Percentiles rank a stretch among this genome's conserved stretches.
phyloP scores from a whole-genome alignment of 2,797 vertebrate genomes.

The Varecia variegata region DNA sequence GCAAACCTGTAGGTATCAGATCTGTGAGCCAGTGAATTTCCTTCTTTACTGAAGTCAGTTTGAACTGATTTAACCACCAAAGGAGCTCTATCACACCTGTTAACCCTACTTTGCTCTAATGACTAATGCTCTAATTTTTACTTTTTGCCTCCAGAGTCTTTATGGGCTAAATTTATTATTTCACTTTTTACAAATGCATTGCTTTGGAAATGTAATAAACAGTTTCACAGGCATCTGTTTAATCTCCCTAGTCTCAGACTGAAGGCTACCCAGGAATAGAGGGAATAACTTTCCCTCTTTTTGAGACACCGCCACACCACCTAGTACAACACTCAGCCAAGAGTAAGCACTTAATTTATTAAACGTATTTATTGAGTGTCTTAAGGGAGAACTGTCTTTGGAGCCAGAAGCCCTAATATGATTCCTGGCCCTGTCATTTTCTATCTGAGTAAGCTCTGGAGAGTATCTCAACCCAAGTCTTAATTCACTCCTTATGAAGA shows the following conservation, averaged over 20 bases:
- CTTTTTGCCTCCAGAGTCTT: background rate
- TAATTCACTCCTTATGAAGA: background rate
- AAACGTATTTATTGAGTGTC: conserved; percentile 21
- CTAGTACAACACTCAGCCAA: background rate
- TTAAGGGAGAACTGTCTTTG: background rate
- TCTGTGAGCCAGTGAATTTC: background rate
- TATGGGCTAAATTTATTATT: background rate
- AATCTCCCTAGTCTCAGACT: background rate
- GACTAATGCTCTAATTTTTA: background rate
- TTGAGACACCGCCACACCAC: background rate
- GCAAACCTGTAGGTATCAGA: background rate
- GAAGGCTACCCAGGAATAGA: background rate
- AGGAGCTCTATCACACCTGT: background rate
- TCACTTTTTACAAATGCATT: background rate
- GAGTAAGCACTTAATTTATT: conserved; percentile 13
- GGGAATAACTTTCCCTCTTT: background rate
- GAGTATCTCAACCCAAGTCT: background rate
- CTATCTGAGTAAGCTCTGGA: background rate
- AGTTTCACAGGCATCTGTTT: background rate
- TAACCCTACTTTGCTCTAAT: background rate
- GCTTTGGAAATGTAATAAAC: background rate
- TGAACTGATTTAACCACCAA: background rate
- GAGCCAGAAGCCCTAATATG: background rate
- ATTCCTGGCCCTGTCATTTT: background rate
- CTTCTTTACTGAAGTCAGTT: background rate